Evolutionary conservation across 2,888 invertebrate species (phyloP).

Genomic region (Erynnis tages): DNA sequence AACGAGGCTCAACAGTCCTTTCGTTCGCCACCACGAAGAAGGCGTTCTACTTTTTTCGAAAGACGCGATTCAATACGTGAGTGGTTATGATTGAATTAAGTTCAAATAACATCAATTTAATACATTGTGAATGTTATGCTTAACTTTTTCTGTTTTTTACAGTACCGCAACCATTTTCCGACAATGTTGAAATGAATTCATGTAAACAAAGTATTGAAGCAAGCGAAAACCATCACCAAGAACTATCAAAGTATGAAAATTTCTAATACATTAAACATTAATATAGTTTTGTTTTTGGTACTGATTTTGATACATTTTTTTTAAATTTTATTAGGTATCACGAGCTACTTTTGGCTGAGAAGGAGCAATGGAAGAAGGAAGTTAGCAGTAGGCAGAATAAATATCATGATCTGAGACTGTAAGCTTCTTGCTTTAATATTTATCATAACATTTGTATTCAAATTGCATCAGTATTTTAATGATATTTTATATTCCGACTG

Average conservation of each 20-base stretch:
- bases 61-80: slow-evolving; percentile 65
- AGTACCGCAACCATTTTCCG: slow-evolving; percentile 51
- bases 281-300: not conserved
- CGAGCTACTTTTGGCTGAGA: slow-evolving; percentile 58
- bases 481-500: no score
- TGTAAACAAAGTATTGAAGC: slow-evolving; percentile 38
- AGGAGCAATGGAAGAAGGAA: slow-evolving; percentile 71
- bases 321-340: slow-evolving; percentile 51
- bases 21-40: slow-evolving; percentile 63
- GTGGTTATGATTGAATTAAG: no score
- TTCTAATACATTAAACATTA: not conserved
- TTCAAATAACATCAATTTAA: no score
- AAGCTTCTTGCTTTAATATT: slow-evolving; percentile 38
- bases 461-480: no score
- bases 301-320: no score
- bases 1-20: slow-evolving; percentile 53
- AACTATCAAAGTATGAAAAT: slow-evolving; percentile 48
- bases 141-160: slow-evolving; percentile 38
- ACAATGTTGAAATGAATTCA: slow-evolving; percentile 42
- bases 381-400: slow-evolving; percentile 59
- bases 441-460: no score
- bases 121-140: no score
- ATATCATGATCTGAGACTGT: slow-evolving; percentile 69
- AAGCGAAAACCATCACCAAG: slow-evolving; percentile 44
- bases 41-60: slow-evolving; percentile 72